A percentile compares a stretch with the other conserved stretches of the same genome.
These are phyloP conservation scores for Enhydra lutris DNA, from an alignment of 2,113 vertebrate genomes.

Conservation along the genomic window DNA sequence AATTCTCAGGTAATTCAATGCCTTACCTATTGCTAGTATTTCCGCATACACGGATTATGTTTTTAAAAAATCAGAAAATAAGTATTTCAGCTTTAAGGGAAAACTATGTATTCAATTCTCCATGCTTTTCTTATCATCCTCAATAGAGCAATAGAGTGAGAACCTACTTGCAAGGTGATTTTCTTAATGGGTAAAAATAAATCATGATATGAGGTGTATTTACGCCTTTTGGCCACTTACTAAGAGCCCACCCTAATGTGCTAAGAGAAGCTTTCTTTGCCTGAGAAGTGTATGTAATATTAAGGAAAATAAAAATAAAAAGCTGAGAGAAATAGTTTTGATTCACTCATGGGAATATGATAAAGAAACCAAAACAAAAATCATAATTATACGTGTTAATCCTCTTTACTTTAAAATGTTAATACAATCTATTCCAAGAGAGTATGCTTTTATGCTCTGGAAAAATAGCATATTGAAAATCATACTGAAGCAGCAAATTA, in stretches of 20 bases:
- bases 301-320: not conserved
- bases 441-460: not conserved
- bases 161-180: not conserved
- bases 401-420: not conserved
- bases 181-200: not conserved
- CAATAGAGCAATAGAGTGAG: not conserved
- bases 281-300: not conserved
- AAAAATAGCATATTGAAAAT: not conserved
- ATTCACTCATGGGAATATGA: not conserved
- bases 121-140: not conserved
- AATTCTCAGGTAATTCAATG: not conserved
- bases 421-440: not conserved
- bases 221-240: not conserved
- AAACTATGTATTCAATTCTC: slow-evolving; percentile 4
- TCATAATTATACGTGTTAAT: not conserved
- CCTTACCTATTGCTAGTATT: not conserved
- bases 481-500: not conserved
- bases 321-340: not conserved
- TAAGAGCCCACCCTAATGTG: not conserved
- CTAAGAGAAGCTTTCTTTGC: not conserved
- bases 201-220: not conserved
- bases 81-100: not conserved
- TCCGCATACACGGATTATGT: not conserved
- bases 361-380: not conserved
- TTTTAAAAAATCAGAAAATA: not conserved